Evolutionary conservation across 2,888 invertebrate genomes (phyloP), one percentile per base, ranked within the genome.

Genomic region (Acleris laterana): DNA sequence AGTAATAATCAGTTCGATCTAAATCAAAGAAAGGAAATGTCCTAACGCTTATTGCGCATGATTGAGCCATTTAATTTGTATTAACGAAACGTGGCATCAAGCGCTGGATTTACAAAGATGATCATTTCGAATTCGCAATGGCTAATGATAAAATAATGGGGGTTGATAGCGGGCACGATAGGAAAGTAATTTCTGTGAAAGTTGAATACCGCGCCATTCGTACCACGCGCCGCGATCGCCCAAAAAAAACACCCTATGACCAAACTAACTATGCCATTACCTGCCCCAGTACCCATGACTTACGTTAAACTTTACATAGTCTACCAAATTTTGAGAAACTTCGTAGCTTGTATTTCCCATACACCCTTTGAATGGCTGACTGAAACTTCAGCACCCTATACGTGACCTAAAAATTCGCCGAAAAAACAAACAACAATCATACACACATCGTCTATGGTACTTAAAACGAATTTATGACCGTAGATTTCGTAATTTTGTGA

Each of bases 91-190:
- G 67, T 70, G 76, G 78, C 80, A 87, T 84, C 84, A 88, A 74
- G 75, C 78, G 74, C 70, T 72, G 74, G 83, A 81, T 77, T 80
- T 80, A 80, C 82, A 84, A 83, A 84, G 79, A 78, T 76, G 69
- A 74, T 77, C 76, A 76, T 81, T 82, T 79, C 78, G 78, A 81
- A 87, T 90, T 89, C 80, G 87, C 88, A 83, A 85, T 80, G 78
- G 78, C 85, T 90, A 92, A 93, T 91, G 92, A 87, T 88, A 89
- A 89, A 88, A 92, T 93, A 93, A 93, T 93, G 83, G 88, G 84
- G 85, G 79, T 79, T 83, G 90, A 90, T 90, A 84, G 85, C 82
- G 79, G 83, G 83, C 90, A 91, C 90, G 92, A 91, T 90, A 91
- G 91, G 82, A 91, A 90, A 87, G 88, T 90, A 90, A 91, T 92